Percentiles rank a stretch among this genome's conserved stretches.
phyloP scores from a whole-genome alignment of 2,888 invertebrate genomes.

The Minunthozetes semirufus region DNA sequence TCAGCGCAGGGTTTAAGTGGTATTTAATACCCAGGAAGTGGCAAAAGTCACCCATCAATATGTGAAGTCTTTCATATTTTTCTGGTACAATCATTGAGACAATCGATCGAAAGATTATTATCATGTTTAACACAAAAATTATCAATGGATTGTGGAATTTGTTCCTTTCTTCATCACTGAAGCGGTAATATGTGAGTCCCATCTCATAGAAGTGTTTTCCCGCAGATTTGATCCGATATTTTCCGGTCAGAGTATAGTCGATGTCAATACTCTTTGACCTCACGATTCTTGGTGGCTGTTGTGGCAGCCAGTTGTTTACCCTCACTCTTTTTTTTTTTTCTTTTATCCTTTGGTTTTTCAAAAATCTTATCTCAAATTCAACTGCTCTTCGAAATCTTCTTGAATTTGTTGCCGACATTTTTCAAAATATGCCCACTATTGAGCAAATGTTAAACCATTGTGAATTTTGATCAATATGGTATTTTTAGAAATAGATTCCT shows the following conservation, averaged over 20 bases:
- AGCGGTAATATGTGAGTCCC: background rate
- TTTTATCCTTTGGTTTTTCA: too few relatives aligned
- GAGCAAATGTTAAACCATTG: too few relatives aligned
- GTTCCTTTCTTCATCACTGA: background rate
- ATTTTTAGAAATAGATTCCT: too few relatives aligned
- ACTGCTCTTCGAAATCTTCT: too few relatives aligned
- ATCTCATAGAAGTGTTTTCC: background rate
- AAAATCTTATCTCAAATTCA: too few relatives aligned
- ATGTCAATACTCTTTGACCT: too few relatives aligned
- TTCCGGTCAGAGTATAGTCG: background rate
- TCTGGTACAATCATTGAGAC: background rate
- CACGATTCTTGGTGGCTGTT: too few relatives aligned
- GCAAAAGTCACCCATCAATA: background rate
- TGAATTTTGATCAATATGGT: too few relatives aligned
- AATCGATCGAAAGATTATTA: background rate
- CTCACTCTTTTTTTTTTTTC: too few relatives aligned
- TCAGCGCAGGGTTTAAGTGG: background rate
- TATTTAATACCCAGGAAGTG: background rate
- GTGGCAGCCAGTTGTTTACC: too few relatives aligned
- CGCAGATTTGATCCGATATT: background rate
- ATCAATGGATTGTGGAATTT: background rate
- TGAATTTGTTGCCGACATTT: too few relatives aligned
- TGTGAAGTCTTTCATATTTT: background rate
- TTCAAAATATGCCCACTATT: too few relatives aligned
- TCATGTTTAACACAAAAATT: background rate